Conservation (phyloP, 2,888 invertebrate genomes). For the Eristalis intricaria region DNA sequence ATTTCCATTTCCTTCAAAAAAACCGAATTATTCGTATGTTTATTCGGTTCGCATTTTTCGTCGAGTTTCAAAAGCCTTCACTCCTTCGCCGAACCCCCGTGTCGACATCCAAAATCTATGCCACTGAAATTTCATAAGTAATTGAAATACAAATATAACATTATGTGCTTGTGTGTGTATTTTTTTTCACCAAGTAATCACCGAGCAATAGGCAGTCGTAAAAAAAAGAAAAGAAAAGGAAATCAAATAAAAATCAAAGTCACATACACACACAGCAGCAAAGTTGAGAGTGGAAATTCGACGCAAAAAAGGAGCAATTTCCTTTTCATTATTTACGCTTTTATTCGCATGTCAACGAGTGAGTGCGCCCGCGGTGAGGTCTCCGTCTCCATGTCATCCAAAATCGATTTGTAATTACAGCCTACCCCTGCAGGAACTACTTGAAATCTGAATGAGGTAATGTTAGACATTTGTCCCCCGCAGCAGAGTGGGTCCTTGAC, state of each 20-base stretch:
- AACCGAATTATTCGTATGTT: background rate
- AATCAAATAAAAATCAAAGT: slow-evolving; percentile 10
- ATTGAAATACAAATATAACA: slow-evolving; percentile 57
- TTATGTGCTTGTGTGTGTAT: slow-evolving; percentile 26
- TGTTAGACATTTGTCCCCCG: background rate
- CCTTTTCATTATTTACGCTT: slow-evolving; percentile 24
- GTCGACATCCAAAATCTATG: slow-evolving; percentile 4
- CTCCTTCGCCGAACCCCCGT: background rate
- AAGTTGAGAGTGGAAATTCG: background rate
- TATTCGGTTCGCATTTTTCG: background rate
- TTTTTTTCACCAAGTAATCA: slow-evolving; percentile 14
- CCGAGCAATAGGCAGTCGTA: slow-evolving; percentile 23
- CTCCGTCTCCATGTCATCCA: background rate
- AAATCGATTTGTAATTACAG: slow-evolving; percentile 14
- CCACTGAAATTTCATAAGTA: slow-evolving; percentile 42
- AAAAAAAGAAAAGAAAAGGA: background rate
- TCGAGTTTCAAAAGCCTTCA: background rate
- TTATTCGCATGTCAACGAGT: background rate
- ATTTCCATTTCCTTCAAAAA: slow-evolving; percentile 40
- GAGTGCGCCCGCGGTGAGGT: background rate
- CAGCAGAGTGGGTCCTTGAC: background rate
- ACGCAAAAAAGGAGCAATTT: slow-evolving; percentile 42
- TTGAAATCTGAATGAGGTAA: background rate
- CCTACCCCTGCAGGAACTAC: too few relatives aligned
- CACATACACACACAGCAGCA: background rate